Evolutionary conservation across 2,797 vertebrate species (phyloP).

Genomic region (Pangasius larnaudii): DNA sequence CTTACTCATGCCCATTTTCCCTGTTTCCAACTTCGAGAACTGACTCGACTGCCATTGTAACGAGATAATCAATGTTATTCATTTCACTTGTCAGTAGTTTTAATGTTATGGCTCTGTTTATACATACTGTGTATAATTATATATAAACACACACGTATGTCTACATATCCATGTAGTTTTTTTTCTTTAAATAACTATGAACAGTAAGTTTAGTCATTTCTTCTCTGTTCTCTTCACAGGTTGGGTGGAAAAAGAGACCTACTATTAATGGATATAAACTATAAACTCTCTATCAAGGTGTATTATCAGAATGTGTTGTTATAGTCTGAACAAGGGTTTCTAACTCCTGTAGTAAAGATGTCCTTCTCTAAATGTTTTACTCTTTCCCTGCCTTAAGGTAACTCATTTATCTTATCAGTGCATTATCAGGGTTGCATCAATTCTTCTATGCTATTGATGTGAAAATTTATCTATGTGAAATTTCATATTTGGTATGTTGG

Average conservation of each 20-base stretch:
- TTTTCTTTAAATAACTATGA: background rate
- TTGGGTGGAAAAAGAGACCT: conserved; percentile 82
- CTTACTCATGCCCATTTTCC: too few relatives aligned
- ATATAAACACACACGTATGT: too few relatives aligned
- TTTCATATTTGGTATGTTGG: background rate
- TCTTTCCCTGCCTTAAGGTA: background rate
- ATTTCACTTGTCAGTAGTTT: too few relatives aligned
- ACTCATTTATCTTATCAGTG: background rate
- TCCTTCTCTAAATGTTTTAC: background rate
- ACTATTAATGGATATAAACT: conserved; percentile 72
- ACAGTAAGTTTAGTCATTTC: background rate
- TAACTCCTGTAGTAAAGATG: background rate
- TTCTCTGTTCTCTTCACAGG: conserved; percentile 68
- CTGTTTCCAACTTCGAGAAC: too few relatives aligned
- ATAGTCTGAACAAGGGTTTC: background rate
- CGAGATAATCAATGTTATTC: too few relatives aligned
- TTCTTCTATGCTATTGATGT: background rate
- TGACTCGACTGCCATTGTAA: too few relatives aligned
- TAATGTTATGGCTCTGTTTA: too few relatives aligned
- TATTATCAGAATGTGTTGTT: background rate
- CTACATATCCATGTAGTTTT: too few relatives aligned
- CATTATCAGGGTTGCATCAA: background rate
- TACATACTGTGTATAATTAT: too few relatives aligned
- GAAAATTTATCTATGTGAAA: background rate
- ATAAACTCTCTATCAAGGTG: background rate